Percentiles rank a stretch among this genome's conserved stretches.
Evolutionary conservation across 2,888 invertebrate genomes (phyloP).

Genomic region (Labia minor): DNA sequence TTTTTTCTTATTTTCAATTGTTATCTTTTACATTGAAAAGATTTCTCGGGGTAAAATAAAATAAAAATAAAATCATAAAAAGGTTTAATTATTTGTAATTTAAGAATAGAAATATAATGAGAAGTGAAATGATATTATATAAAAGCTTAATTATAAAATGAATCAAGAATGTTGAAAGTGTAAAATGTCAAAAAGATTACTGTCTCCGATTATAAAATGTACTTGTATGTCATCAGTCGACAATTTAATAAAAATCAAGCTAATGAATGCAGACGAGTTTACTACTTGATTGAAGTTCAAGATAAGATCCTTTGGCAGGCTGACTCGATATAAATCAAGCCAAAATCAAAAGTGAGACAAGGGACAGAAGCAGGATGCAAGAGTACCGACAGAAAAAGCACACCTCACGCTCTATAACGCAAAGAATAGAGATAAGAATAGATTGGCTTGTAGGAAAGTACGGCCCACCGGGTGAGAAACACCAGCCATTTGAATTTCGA

Average conservation of each 20-base stretch:
- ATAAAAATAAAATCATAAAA: not conserved
- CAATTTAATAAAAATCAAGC: constrained; percentile 13
- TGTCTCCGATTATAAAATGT: constrained; percentile 7
- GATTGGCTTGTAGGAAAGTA: not conserved
- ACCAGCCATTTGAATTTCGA: not conserved
- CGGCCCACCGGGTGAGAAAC: not conserved
- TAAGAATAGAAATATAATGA: not conserved
- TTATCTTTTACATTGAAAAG: no score
- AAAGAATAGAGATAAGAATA: not conserved
- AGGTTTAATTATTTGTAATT: not conserved
- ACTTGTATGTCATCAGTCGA: not conserved
- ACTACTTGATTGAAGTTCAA: constrained; percentile 7
- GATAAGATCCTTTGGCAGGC: not conserved
- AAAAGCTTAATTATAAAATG: constrained; percentile 13
- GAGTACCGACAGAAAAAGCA: not conserved
- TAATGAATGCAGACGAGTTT: not conserved
- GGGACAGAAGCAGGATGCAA: not conserved
- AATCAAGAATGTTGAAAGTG: not conserved
- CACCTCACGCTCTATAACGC: not conserved
- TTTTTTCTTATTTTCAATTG: no score
- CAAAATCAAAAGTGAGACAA: constrained; percentile 13
- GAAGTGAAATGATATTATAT: constrained; percentile 1
- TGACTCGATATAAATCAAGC: not conserved
- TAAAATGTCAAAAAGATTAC: constrained; percentile 13
- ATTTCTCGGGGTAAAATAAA: no score